A percentile compares a stretch with the other conserved stretches of the same genome.
phyloP scores from a whole-genome alignment of 2,797 vertebrate genomes.

The Leuciscus waleckii region DNA sequence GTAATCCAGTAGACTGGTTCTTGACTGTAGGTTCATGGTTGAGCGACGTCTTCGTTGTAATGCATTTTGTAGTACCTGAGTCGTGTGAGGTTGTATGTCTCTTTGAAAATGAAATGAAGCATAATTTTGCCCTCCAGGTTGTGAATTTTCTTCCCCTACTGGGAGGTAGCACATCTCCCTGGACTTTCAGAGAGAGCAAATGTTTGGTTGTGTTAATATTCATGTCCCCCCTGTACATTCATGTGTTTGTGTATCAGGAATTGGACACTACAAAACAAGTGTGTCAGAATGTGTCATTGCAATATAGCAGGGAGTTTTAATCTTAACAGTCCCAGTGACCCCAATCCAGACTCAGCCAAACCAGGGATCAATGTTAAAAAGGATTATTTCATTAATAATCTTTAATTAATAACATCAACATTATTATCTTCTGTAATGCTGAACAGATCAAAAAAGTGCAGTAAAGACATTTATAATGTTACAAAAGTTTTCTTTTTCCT shows the following conservation, averaged over 20 bases:
- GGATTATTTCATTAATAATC: neutral
- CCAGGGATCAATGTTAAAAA: neutral
- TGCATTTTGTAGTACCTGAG: slow-evolving; percentile 11
- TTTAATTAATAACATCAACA: neutral
- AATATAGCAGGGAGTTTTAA: neutral
- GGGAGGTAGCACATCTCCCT: neutral
- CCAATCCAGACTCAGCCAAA: neutral
- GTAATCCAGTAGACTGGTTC: slow-evolving; percentile 22
- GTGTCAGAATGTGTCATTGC: neutral
- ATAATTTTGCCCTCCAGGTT: slow-evolving; percentile 20
- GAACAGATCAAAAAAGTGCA: neutral
- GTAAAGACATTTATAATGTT: neutral
- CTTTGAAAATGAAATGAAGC: slow-evolving; percentile 30
- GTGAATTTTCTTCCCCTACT: slow-evolving; percentile 5
- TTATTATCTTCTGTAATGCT: neutral
- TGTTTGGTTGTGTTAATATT: slow-evolving; percentile 3
- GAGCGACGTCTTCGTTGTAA: neutral
- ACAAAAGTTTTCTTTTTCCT: neutral
- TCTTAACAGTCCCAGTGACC: neutral
- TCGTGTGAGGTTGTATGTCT: neutral
- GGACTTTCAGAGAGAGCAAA: slow-evolving; percentile 5
- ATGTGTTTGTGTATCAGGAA: neutral
- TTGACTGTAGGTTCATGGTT: neutral
- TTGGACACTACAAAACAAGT: neutral
- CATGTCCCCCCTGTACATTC: neutral